These are phyloP conservation scores for Heteropelma amictum DNA, from an alignment of 2,888 invertebrate genomes.

Conservation along the genomic window DNA sequence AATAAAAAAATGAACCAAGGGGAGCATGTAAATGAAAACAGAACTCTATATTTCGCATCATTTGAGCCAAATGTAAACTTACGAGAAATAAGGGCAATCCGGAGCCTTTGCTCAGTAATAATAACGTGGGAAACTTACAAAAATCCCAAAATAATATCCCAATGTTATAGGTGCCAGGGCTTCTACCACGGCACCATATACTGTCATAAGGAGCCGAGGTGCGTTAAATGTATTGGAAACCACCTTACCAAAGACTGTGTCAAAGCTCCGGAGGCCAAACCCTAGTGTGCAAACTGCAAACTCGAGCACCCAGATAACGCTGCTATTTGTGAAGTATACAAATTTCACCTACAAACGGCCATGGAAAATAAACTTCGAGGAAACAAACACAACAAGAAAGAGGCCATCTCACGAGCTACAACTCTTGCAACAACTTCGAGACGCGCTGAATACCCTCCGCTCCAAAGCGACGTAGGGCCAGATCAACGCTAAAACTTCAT, in stretches of 20 bases:
- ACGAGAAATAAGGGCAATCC: not conserved
- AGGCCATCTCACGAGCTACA: not conserved
- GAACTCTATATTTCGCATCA: not conserved
- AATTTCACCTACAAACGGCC: conserved; percentile 44
- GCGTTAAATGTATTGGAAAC: conserved; percentile 56
- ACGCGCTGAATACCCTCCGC: too few relatives aligned
- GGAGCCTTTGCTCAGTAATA: not conserved
- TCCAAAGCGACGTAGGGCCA: too few relatives aligned
- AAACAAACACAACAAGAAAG: not conserved
- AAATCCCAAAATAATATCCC: conserved; percentile 53
- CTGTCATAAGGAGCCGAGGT: conserved; percentile 53
- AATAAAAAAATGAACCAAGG: not conserved
- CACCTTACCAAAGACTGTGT: conserved; percentile 61
- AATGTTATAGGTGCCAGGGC: conserved; percentile 63
- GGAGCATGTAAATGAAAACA: not conserved
- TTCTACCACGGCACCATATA: conserved; percentile 61
- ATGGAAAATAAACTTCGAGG: not conserved
- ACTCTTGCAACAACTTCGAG: not conserved
- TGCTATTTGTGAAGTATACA: conserved; percentile 53
- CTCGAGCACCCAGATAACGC: conserved; percentile 59
- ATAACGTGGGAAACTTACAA: conserved; percentile 54
- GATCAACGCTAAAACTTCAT: too few relatives aligned
- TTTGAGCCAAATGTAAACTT: not conserved
- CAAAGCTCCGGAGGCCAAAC: conserved; percentile 48
- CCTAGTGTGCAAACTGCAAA: conserved; percentile 62